These are phyloP conservation scores for Stegostoma tigrinum DNA, from an alignment of 2,113 vertebrate genomes.

Conservation along the genomic window DNA sequence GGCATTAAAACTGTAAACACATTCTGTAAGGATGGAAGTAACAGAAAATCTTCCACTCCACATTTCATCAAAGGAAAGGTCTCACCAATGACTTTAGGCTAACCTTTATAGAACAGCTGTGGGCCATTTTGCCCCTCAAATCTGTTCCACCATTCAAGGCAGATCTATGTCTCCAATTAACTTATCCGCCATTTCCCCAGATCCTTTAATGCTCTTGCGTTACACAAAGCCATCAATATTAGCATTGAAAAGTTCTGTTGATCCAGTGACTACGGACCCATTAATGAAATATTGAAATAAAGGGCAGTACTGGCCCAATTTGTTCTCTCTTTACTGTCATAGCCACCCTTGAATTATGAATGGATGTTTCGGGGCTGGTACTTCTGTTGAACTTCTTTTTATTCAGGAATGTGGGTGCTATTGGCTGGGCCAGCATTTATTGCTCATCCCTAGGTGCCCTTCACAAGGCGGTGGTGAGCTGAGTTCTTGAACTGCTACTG, in stretches of 20 bases:
- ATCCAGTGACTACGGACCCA: background rate
- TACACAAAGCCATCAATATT: background rate
- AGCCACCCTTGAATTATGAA: background rate
- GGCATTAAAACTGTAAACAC: background rate
- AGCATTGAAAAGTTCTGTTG: background rate
- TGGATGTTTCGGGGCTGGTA: background rate
- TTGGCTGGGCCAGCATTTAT: too few relatives aligned
- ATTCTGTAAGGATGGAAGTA: background rate
- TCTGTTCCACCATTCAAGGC: background rate
- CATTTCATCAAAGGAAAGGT: background rate
- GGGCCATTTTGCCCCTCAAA: background rate
- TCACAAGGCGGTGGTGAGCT: too few relatives aligned
- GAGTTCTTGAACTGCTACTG: too few relatives aligned
- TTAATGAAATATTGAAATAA: background rate
- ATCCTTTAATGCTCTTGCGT: background rate
- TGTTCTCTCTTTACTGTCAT: background rate
- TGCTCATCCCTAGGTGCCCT: too few relatives aligned
- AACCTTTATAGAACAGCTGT: background rate
- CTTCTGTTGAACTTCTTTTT: background rate
- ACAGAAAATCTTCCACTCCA: background rate
- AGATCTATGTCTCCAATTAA: background rate
- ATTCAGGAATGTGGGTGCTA: too few relatives aligned
- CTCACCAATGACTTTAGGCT: background rate
- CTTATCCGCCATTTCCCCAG: background rate
- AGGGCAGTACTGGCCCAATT: background rate